phyloP scores from a whole-genome alignment of 1,140 invertebrate species.

The Laupala kohalensis region DNA sequence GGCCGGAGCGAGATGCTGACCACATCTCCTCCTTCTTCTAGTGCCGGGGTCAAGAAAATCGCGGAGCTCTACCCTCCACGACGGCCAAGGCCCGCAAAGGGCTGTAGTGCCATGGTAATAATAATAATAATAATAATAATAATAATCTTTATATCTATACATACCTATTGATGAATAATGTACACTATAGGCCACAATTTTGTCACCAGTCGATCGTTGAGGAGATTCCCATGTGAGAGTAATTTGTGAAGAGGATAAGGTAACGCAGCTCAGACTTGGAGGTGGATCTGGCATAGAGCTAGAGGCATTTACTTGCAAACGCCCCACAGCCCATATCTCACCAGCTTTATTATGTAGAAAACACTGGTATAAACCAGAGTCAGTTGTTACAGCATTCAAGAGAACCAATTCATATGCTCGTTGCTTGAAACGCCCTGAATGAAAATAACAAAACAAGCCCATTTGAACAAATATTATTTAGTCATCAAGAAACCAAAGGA shows the following conservation, averaged over 20 bases:
- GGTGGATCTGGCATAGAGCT: constrained; percentile 40
- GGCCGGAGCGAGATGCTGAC: too few relatives aligned
- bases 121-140: too few relatives aligned
- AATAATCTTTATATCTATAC: not conserved
- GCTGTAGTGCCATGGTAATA: too few relatives aligned
- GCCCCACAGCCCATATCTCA: constrained; percentile 42
- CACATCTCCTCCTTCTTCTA: too few relatives aligned
- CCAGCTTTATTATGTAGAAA: constrained; percentile 52
- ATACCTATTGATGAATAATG: constrained; percentile 44
- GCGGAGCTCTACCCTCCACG: too few relatives aligned
- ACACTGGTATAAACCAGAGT: constrained; percentile 66
- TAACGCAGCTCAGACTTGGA: constrained; percentile 36
- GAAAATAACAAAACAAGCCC: not conserved
- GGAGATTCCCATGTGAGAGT: constrained; percentile 37
- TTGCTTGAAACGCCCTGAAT: constrained; percentile 38
- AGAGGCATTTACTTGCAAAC: constrained; percentile 38
- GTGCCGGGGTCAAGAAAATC: too few relatives aligned
- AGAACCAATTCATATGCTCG: constrained; percentile 41
- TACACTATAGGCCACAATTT: constrained; percentile 45
- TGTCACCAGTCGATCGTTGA: constrained; percentile 26
- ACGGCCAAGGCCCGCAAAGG: too few relatives aligned
- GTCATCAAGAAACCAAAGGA: too few relatives aligned
- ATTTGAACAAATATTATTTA: too few relatives aligned
- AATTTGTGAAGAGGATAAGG: constrained; percentile 39
- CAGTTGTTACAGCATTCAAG: constrained; percentile 46